phyloP scores from a whole-genome alignment of 2,888 invertebrate species.

The Andrena praecox region DNA sequence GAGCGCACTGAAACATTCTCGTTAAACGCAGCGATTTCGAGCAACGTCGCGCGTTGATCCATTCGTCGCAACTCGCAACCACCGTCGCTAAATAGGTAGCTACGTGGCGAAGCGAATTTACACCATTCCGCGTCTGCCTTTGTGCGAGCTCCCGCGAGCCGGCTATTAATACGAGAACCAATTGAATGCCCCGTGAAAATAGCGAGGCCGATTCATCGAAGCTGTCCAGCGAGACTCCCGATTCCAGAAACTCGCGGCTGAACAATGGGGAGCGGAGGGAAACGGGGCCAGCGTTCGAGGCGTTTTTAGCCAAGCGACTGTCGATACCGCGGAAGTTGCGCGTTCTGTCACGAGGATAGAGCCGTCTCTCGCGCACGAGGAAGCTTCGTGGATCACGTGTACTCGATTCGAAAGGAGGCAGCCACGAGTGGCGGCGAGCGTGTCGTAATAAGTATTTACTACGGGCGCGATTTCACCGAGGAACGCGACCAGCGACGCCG shows the following conservation, averaged over 20 bases:
- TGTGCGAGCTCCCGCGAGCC: background rate
- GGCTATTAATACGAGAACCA: conserved; percentile 47
- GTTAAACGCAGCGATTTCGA: conserved; percentile 43
- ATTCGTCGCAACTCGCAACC: background rate
- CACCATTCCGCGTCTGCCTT: too few species aligned
- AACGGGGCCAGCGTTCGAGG: conserved; percentile 25
- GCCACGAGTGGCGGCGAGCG: conserved; percentile 16
- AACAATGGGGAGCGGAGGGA: conserved; percentile 17
- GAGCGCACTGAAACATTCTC: conserved; percentile 32
- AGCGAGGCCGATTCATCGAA: conserved; percentile 17
- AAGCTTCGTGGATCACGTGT: conserved; percentile 18
- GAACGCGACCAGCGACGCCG: conserved; percentile 18
- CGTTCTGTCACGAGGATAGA: background rate
- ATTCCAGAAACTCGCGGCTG: conserved; percentile 15
- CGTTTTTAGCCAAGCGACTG: background rate
- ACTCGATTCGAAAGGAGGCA: conserved; percentile 18
- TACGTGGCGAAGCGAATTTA: too few species aligned
- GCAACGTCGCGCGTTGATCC: background rate
- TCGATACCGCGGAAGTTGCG: conserved; percentile 11
- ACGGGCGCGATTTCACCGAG: conserved; percentile 41
- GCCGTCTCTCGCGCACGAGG: background rate
- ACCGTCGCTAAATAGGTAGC: too few species aligned
- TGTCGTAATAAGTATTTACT: conserved; percentile 33
- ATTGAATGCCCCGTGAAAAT: conserved; percentile 34
- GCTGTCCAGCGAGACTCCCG: conserved; percentile 19